Base-by-base conservation (phyloP, 2,888 invertebrate genomes). In the Pedicia rivosa region DNA sequence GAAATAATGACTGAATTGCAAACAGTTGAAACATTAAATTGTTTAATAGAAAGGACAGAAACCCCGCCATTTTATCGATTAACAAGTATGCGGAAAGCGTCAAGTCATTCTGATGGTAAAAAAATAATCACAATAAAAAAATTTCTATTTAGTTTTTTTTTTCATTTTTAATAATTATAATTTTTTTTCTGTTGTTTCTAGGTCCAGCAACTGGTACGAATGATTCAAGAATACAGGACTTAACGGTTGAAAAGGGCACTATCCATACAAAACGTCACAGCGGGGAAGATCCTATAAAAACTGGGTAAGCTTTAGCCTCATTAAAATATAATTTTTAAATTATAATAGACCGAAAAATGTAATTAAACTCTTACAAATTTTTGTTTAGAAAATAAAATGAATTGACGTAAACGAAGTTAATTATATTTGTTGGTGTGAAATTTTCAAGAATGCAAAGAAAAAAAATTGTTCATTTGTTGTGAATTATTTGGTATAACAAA, bases 1-100 rank as follows among this genome's bases (percentile, higher is more conserved):
- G 94, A 98, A 63, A 77, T 98, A 71, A 91, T 97, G 86, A 80
- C 82, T 15, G 97, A 98, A 62, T 67, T 98, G 45, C 92, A 94
- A 65, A 94, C 92, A 0, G 92, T 95, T 15, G 95, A 95, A 64
- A 91, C 94, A 0, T 69, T 95, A 37, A 92, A 91, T 63, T 92
- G 92, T 58, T 71, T 88, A 46, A 90, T 98, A 47, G 95, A 97
- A 60, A 71, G 97, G 42, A 95, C 92, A 0, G 95, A 97, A 67
- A 94, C 95, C 1, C 94, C 97, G 17, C 98, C 97, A 4, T 98
- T 92, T 65, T 98, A 92, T 63, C 74, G 97, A 26, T 72, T 95
- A 49, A 92, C 90, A 3, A 82, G 83, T 47, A 82, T 88, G 81
- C 64, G 88, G 34, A 90, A 90, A 58, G 81, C 87, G 16, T 87